phyloP scores from a whole-genome alignment of 2,888 invertebrate species.

The Hermaeophaga mercurialis region DNA sequence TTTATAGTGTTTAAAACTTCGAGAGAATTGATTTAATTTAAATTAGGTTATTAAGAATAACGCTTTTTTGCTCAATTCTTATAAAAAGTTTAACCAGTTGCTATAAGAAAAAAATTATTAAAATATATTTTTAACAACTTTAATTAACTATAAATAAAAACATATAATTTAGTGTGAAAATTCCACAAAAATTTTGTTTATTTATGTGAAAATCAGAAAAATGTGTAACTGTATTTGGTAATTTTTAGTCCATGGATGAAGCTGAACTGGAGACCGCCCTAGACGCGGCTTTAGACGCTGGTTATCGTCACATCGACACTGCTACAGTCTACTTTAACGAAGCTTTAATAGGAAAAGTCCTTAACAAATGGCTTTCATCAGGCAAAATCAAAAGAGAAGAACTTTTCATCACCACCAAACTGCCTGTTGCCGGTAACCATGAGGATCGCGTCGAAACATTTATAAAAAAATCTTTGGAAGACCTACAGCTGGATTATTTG shows the following conservation, averaged over 20 bases:
- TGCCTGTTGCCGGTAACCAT: constrained; percentile 63
- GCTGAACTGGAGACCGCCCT: constrained; percentile 69
- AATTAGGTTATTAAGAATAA: too few species aligned
- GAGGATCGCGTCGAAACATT: constrained; percentile 39
- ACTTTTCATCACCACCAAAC: constrained; percentile 80
- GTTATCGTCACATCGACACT: constrained; percentile 84
- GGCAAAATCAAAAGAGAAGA: constrained; percentile 68
- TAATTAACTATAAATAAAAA: too few species aligned
- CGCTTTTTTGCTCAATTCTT: too few species aligned
- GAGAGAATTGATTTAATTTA: too few species aligned
- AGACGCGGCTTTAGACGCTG: constrained; percentile 72
- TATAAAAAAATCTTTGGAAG: constrained; percentile 41
- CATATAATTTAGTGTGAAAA: too few species aligned
- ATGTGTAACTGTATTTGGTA: too few species aligned
- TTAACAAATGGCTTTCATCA: constrained; percentile 72
- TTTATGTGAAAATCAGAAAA: too few species aligned
- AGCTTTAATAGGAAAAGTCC: constrained; percentile 71
- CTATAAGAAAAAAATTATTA: too few species aligned
- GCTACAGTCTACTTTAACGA: constrained; percentile 82
- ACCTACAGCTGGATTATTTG: constrained; percentile 43
- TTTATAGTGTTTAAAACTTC: too few species aligned
- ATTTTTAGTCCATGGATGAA: constrained; percentile 68
- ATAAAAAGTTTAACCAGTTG: too few species aligned
- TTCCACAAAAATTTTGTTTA: too few species aligned
- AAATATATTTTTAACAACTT: too few species aligned